Conservation (phyloP, 1,140 invertebrate genomes). For the Ganaspis sp. region DNA sequence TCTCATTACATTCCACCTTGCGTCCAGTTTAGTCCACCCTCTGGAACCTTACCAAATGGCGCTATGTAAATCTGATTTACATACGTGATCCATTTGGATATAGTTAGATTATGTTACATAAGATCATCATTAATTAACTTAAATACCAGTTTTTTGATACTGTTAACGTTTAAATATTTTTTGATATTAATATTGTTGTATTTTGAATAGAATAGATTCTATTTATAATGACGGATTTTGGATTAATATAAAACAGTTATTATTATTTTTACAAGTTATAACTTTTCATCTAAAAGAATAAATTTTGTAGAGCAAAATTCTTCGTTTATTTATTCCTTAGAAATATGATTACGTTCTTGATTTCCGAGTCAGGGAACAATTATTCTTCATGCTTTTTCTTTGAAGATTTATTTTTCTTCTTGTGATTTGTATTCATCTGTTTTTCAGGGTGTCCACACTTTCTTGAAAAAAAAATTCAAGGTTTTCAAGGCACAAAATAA, state of each 20-base stretch:
- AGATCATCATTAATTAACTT: neutral
- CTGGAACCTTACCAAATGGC: conserved; percentile 8
- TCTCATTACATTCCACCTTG: conserved; percentile 49
- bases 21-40: conserved; percentile 23
- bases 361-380: too few species aligned
- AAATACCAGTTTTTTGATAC: neutral
- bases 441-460: too few species aligned
- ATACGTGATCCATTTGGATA: neutral
- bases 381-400: too few species aligned
- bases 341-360: too few species aligned
- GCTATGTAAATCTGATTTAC: conserved; percentile 12
- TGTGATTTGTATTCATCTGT: too few species aligned
- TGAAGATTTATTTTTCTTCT: too few species aligned
- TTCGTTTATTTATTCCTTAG: neutral
- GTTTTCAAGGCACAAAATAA: too few species aligned
- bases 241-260: conserved; percentile 22
- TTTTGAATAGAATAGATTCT: conserved; percentile 3
- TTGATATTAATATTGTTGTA: conserved; percentile 9
- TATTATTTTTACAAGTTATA: neutral
- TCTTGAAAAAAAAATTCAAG: too few species aligned
- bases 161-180: conserved; percentile 24
- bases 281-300: conserved; percentile 5
- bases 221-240: conserved; percentile 24
- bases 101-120: conserved; percentile 6
- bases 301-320: neutral